phyloP scores from a whole-genome alignment of 2,113 vertebrate genomes.

The Misgurnus mizolepis region DNA sequence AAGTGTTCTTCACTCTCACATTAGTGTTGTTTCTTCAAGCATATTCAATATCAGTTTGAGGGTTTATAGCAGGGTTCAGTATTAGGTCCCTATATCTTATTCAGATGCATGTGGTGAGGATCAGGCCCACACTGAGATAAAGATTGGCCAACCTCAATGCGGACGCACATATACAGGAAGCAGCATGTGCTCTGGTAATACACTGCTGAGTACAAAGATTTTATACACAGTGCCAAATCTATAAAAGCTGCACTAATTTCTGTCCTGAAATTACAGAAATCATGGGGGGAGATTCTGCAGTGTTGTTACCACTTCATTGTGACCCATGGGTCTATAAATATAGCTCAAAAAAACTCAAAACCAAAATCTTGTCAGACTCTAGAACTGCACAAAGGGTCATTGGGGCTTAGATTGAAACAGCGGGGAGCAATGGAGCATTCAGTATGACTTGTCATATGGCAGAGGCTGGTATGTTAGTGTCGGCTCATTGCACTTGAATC shows the following conservation, averaged over 20 bases:
- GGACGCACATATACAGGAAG: background rate
- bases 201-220: background rate
- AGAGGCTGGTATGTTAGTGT: slow-evolving; percentile 14
- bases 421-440: slow-evolving; percentile 14
- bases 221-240: background rate
- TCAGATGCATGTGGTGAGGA: slow-evolving; percentile 13
- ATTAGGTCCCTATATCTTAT: slow-evolving; percentile 12
- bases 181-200: background rate
- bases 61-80: slow-evolving; percentile 6
- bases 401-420: slow-evolving; percentile 17
- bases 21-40: background rate
- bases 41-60: background rate
- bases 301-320: slow-evolving; percentile 1
- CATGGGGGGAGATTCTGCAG: background rate
- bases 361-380: slow-evolving; percentile 10
- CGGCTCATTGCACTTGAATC: slow-evolving; percentile 24
- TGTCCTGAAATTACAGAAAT: background rate
- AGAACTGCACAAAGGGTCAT: slow-evolving; percentile 6
- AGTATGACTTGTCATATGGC: slow-evolving; percentile 6
- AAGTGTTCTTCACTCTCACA: too few relatives aligned
- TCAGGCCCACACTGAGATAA: slow-evolving; percentile 23
- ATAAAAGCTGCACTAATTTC: slow-evolving; percentile 13
- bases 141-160: slow-evolving; percentile 25
- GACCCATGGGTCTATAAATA: slow-evolving; percentile 14
- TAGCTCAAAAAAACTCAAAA: background rate